Conservation (phyloP, 2,888 invertebrate genomes). For the Eurytoma adleriae region DNA sequence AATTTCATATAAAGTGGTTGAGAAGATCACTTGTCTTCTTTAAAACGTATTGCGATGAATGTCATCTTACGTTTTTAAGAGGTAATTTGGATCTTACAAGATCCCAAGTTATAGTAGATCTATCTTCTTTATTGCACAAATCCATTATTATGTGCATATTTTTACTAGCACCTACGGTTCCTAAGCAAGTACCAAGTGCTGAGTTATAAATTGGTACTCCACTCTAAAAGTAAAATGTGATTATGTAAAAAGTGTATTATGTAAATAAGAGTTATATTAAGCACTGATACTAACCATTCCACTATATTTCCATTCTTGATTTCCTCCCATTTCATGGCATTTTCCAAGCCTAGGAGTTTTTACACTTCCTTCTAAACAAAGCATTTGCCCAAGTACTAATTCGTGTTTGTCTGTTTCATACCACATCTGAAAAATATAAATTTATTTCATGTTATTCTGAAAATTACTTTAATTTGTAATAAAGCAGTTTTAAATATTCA, state of each 20-base stretch:
- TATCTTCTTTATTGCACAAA: constrained; percentile 79
- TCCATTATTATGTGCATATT: constrained; percentile 79
- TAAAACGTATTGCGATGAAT: not conserved
- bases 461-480: not conserved
- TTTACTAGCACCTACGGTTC: constrained; percentile 76
- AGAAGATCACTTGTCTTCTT: not conserved
- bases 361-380: constrained; percentile 89
- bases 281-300: constrained; percentile 78
- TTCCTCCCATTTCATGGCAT: constrained; percentile 94
- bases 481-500: not conserved
- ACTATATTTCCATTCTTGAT: constrained; percentile 94
- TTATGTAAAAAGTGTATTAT: constrained; percentile 18
- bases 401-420: constrained; percentile 90
- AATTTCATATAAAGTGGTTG: too few relatives aligned
- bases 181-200: constrained; percentile 90
- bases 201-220: constrained; percentile 89
- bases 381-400: constrained; percentile 87
- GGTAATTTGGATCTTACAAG: constrained; percentile 72
- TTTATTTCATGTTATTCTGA: constrained; percentile 5
- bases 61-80: constrained; percentile 33
- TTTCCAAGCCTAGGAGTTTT: constrained; percentile 87
- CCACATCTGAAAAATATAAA: constrained; percentile 81
- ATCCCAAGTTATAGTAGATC: constrained; percentile 78
- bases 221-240: constrained; percentile 77
- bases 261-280: constrained; percentile 32